These are phyloP conservation scores for Drosophila neocordata DNA, from an alignment of 1,140 invertebrate genomes.

Conservation along the genomic window DNA sequence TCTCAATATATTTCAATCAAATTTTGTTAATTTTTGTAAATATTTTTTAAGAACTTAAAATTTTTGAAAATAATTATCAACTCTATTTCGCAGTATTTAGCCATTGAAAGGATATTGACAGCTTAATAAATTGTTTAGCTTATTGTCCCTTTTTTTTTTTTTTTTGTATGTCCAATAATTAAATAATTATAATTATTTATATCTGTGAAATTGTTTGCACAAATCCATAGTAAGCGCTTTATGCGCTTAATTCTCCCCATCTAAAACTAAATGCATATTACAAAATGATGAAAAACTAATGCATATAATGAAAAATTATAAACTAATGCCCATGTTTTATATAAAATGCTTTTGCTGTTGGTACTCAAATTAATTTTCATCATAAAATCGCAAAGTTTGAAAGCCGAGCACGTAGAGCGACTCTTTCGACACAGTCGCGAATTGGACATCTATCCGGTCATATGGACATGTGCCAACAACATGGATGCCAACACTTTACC, in stretches of 20 bases:
- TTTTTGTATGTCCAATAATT: neutral
- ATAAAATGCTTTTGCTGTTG: neutral
- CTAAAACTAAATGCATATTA: slow-evolving; percentile 33
- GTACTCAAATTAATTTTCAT: slow-evolving; percentile 39
- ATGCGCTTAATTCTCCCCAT: slow-evolving; percentile 21
- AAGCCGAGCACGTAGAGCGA: slow-evolving; percentile 63
- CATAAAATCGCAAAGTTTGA: slow-evolving; percentile 73
- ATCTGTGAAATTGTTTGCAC: slow-evolving; percentile 11
- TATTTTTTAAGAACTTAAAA: no score
- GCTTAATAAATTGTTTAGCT: neutral
- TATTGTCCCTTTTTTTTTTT: neutral
- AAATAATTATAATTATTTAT: slow-evolving; percentile 2
- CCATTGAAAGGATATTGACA: neutral
- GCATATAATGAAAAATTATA: slow-evolving; percentile 57
- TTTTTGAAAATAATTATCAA: no score
- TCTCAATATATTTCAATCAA: no score
- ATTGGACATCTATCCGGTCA: slow-evolving; percentile 27
- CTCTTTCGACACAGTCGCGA: slow-evolving; percentile 30
- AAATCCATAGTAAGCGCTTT: slow-evolving; percentile 18
- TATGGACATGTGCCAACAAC: slow-evolving; percentile 39
- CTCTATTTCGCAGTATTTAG: no score
- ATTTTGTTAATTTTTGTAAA: no score
- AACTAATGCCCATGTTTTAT: slow-evolving; percentile 39
- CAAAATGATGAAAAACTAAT: slow-evolving; percentile 33
- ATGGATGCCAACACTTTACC: slow-evolving; percentile 12